Evolutionary conservation across 2,888 invertebrate genomes (phyloP), one percentile per base, ranked within the genome.

Genomic region (Xestia rhomboidea): DNA sequence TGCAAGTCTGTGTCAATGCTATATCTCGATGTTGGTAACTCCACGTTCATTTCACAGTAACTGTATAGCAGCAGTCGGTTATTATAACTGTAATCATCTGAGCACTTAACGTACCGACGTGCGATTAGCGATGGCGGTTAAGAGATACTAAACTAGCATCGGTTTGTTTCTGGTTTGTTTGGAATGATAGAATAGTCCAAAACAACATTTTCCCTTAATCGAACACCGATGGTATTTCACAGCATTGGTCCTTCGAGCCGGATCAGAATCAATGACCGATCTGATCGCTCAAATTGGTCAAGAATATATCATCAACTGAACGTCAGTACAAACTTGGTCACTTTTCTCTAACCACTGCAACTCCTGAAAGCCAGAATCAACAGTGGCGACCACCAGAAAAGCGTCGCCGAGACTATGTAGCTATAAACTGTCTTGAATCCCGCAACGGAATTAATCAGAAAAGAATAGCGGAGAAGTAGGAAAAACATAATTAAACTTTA

Each of bases 11-110:
- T 46, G 67, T 73, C 69, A 73, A 60, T 38, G 34, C 51, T n/a
- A 51, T 46, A 51, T 64, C 60, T 66, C 66, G 63, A 68, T 75
- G 70, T 75, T 62, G 27, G 62, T 87, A 54, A 67, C 66, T 46
- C 27, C 18, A 44, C 76, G 72, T 74, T 77, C 74, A 73, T 79
- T 79, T 74, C 83, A 74, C 84, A 77, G 70, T 90, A 90, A 90
- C 89, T 86, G 89, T 89, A 86, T 18, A 73, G 18, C 46, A 74
- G 78, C 77, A 68, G 64, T 79, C 84, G 60, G 89, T 89, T 88
- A 89, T 84, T 83, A 88, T 88, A 88, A 88, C 88, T 81, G 88
- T 88, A 70, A 76, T 84, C 75, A 79, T 73, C 54, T 51, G 49
- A 75, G 67, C 79, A 82, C 76, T 80, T 77, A 84, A 78, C 79